Evolutionary conservation across 37 sponge, comb jelly and placozoan species (phyloP).

Genomic region (Hormiphora californensis): DNA sequence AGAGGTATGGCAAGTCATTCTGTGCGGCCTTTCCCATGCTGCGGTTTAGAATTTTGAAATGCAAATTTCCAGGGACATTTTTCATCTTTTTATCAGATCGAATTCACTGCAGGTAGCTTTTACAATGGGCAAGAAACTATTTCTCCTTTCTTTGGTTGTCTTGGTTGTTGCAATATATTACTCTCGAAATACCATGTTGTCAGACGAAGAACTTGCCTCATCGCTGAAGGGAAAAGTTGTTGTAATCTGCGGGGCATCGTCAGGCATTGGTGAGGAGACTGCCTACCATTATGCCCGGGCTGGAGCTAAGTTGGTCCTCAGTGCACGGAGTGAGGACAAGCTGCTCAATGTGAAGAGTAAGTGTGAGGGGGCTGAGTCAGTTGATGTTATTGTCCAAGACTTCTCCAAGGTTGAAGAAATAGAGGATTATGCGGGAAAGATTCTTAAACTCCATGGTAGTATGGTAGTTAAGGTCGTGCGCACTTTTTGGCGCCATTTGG

Average conservation of each 20-base stretch:
- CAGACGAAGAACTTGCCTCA: not conserved
- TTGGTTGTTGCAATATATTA: not conserved
- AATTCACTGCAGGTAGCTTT: too few relatives aligned
- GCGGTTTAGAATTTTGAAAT: too few relatives aligned
- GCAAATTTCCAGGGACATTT: too few relatives aligned
- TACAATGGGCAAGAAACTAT: not conserved
- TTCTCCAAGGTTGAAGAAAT: not conserved
- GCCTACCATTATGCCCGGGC: constrained; percentile 55
- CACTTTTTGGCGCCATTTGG: too few relatives aligned
- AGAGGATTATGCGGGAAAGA: not conserved
- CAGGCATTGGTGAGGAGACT: constrained; percentile 60
- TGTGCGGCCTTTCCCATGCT: too few relatives aligned
- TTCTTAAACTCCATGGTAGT: too few relatives aligned
- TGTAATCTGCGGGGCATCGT: not conserved
- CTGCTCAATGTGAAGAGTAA: constrained; percentile 26
- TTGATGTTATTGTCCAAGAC: not conserved
- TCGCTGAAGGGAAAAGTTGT: not conserved
- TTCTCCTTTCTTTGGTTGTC: not conserved
- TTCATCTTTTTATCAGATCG: too few relatives aligned
- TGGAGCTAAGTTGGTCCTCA: constrained; percentile 62
- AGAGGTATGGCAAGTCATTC: too few relatives aligned
- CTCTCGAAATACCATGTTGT: not conserved
- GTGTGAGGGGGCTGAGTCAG: not conserved
- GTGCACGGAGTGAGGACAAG: constrained; percentile 56
- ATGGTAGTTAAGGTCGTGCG: too few relatives aligned